phyloP scores from a whole-genome alignment of 1,140 invertebrate species.

The Akabosia matsudoensis region DNA sequence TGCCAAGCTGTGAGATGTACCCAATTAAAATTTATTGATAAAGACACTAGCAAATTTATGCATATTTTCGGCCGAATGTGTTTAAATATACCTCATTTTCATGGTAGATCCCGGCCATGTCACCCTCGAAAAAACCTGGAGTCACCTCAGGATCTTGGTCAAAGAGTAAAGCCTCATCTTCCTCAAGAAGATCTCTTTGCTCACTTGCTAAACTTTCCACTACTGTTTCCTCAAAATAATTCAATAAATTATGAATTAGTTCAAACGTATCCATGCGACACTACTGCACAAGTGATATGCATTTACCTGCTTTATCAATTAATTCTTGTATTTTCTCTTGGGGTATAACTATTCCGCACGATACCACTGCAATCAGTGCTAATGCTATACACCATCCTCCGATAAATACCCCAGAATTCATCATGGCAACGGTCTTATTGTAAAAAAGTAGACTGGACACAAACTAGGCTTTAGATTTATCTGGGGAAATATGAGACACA shows the following conservation, averaged over 20 bases:
- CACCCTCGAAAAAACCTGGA: constrained; percentile 63
- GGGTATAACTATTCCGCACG: too few species aligned
- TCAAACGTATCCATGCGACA: background rate
- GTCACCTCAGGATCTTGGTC: constrained; percentile 63
- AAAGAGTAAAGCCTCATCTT: constrained; percentile 32
- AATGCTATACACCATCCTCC: too few species aligned
- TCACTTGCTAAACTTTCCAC: constrained; percentile 40
- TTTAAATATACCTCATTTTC: constrained; percentile 28
- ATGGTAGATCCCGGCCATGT: background rate
- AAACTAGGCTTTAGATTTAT: too few species aligned
- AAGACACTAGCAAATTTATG: background rate
- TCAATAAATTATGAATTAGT: background rate
- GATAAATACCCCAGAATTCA: too few species aligned
- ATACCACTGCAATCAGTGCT: too few species aligned
- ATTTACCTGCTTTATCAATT: too few species aligned
- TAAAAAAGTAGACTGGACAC: too few species aligned
- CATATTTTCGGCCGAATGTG: background rate
- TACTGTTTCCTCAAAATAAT: constrained; percentile 32
- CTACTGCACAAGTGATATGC: constrained; percentile 20
- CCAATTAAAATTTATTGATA: background rate
- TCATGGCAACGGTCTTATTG: too few species aligned
- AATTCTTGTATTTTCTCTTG: too few species aligned
- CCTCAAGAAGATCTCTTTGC: constrained; percentile 42
- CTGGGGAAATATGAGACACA: too few species aligned
- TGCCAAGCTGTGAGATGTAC: constrained; percentile 10